These are phyloP conservation scores for Phrynosoma platyrhinos DNA, from an alignment of 2,113 vertebrate species.

Conservation along the genomic window DNA sequence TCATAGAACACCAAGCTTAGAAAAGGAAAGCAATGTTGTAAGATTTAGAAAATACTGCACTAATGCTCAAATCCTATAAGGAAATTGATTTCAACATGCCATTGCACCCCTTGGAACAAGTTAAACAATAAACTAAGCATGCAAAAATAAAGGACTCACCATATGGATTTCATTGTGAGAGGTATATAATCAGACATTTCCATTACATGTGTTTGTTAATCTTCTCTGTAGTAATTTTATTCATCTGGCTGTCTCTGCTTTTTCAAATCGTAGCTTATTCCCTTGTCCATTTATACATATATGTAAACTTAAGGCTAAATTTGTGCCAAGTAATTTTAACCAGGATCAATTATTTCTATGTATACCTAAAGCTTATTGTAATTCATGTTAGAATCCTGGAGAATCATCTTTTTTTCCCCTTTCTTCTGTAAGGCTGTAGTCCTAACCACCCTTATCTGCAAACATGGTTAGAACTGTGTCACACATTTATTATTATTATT, in stretches of 20 bases:
- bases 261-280: constrained; percentile 46
- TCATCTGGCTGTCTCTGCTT: constrained; percentile 45
- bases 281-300: constrained; percentile 24
- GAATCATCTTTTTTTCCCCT: constrained; percentile 42
- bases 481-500: too few species aligned
- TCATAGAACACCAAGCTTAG: background rate
- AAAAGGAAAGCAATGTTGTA: background rate
- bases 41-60: background rate
- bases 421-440: constrained; percentile 38
- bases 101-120: background rate
- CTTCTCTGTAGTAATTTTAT: constrained; percentile 41
- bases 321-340: constrained; percentile 51
- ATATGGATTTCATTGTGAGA: background rate
- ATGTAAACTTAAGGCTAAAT: constrained; percentile 33
- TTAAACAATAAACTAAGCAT: background rate
- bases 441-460: background rate
- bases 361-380: constrained; percentile 59
- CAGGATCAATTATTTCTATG: constrained; percentile 35
- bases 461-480: background rate
- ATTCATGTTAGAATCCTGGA: constrained; percentile 55
- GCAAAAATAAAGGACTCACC: background rate
- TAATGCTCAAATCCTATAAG: background rate
- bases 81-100: background rate
- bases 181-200: constrained; percentile 21
- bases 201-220: constrained; percentile 23